Percentiles rank a stretch among this genome's conserved stretches.
These are phyloP conservation scores for Odontomyia ornata DNA, from an alignment of 2,888 invertebrate species.

Conservation along the genomic window DNA sequence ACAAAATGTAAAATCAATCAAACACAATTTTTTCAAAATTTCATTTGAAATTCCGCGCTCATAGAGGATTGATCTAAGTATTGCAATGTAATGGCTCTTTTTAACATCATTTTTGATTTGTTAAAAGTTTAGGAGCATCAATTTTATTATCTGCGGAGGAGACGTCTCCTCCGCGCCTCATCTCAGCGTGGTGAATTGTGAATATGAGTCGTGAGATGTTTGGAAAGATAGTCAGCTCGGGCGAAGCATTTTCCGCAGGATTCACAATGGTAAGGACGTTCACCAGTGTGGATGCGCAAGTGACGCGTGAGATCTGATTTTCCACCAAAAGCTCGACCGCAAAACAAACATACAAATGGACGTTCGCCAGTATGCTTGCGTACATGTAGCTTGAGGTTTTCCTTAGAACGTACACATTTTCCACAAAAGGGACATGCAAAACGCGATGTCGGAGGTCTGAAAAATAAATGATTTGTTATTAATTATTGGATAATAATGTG, in stretches of 20 bases:
- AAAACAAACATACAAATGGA: slow-evolving; percentile 90
- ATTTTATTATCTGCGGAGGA: slow-evolving; percentile 64
- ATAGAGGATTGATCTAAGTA: slow-evolving; percentile 12
- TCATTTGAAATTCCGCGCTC: background rate
- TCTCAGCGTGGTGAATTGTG: slow-evolving; percentile 74
- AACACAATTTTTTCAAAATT: background rate
- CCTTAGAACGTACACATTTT: slow-evolving; percentile 88
- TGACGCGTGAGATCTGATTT: slow-evolving; percentile 89
- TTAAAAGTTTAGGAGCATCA: background rate
- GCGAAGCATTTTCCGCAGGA: slow-evolving; percentile 93
- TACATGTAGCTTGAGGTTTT: slow-evolving; percentile 87
- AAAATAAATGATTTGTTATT: slow-evolving; percentile 34
- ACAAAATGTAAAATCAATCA: background rate
- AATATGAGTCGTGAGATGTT: slow-evolving; percentile 90
- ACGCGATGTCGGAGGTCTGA: slow-evolving; percentile 65
- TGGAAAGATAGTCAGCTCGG: slow-evolving; percentile 88
- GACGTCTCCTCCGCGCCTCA: slow-evolving; percentile 65
- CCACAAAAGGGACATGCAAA: slow-evolving; percentile 91
- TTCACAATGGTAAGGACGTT: slow-evolving; percentile 90
- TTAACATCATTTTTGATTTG: background rate
- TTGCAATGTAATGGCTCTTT: slow-evolving; percentile 1
- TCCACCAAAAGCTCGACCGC: slow-evolving; percentile 87
- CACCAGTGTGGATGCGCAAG: slow-evolving; percentile 87
- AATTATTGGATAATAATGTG: background rate
- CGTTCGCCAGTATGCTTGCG: slow-evolving; percentile 87